A percentile compares a stretch with the other conserved stretches of the same genome.
phyloP scores from a whole-genome alignment of 2,797 vertebrate species.

The Mastacembelus armatus region DNA sequence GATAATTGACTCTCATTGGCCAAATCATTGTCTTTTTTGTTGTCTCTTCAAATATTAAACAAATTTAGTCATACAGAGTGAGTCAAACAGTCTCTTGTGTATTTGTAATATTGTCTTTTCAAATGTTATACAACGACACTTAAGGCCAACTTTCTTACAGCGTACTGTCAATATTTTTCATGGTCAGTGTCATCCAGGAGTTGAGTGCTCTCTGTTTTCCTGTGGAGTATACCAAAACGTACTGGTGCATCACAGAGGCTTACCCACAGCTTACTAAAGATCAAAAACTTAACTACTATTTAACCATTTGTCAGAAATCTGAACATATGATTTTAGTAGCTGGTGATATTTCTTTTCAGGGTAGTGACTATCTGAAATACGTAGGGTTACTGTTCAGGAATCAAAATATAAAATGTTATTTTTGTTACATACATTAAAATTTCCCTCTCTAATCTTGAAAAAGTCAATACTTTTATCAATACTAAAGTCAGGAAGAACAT shows the following conservation, averaged over 20 bases:
- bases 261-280: too few relatives aligned
- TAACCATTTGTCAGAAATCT: neutral
- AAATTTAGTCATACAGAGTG: neutral
- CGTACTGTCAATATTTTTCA: neutral
- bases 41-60: slow-evolving; percentile 8
- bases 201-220: neutral
- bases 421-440: too few relatives aligned
- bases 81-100: neutral
- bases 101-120: neutral
- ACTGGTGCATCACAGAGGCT: neutral
- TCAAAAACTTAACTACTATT: too few relatives aligned
- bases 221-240: neutral
- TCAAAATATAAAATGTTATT: neutral
- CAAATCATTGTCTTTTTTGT: slow-evolving; percentile 27
- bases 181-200: neutral
- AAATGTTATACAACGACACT: neutral
- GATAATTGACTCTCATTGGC: slow-evolving; percentile 53
- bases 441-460: too few relatives aligned
- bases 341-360: neutral
- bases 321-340: neutral
- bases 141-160: neutral
- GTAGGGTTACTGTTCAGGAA: neutral
- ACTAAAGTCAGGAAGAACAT: too few relatives aligned
- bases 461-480: too few relatives aligned
- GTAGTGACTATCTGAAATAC: neutral